A percentile compares a stretch with the other conserved stretches of the same genome.
phyloP scores from a whole-genome alignment of 2,888 invertebrate genomes.

The Deroplatys truncata region DNA sequence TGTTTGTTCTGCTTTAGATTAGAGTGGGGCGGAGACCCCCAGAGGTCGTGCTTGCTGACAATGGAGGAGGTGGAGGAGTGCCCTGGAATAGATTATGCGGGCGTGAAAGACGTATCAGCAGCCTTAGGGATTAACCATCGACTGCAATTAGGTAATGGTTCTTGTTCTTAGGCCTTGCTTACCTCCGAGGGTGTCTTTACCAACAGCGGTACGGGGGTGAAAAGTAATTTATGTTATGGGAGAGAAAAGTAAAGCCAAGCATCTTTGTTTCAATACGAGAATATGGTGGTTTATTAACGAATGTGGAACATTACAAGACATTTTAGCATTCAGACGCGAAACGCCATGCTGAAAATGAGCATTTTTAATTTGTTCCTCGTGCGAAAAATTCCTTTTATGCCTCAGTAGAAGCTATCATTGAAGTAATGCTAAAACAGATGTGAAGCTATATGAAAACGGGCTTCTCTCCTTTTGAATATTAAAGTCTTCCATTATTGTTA shows the following conservation, averaged over 20 bases:
- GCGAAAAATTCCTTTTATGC: too few relatives aligned
- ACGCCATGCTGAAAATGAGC: background rate
- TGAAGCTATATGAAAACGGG: too few relatives aligned
- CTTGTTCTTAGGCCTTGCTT: background rate
- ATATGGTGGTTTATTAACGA: background rate
- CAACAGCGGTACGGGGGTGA: background rate
- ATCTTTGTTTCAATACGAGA: background rate
- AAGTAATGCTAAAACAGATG: too few relatives aligned
- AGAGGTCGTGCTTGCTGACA: background rate
- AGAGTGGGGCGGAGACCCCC: background rate
- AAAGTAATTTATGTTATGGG: background rate
- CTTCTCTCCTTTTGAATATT: too few relatives aligned
- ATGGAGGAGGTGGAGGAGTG: background rate
- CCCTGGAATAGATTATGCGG: background rate
- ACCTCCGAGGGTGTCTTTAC: background rate
- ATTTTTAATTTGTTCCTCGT: too few relatives aligned
- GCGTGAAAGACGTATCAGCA: background rate
- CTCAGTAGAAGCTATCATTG: too few relatives aligned
- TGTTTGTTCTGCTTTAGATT: background rate
- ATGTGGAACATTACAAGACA: background rate
- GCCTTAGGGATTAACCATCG: background rate
- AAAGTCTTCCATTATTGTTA: too few relatives aligned
- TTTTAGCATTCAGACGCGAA: background rate
- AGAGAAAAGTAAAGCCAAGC: background rate
- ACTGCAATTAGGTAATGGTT: constrained; percentile 3